Conservation (phyloP, 2,888 invertebrate genomes). For the Baronia brevicornis region DNA sequence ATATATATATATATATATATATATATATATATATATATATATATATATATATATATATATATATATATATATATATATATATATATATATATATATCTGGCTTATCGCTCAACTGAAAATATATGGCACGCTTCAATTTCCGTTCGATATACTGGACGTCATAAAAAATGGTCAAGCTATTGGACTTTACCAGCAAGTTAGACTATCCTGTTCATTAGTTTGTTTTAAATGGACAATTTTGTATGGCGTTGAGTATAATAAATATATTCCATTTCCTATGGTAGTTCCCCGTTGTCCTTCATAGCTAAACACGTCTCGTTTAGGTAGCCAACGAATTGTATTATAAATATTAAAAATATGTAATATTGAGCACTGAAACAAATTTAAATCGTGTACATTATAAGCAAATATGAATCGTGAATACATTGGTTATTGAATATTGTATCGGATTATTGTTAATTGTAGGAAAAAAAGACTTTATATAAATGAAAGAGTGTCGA, state of each 20-base stretch:
- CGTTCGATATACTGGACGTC: conserved; percentile 17
- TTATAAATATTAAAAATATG: conserved; percentile 33
- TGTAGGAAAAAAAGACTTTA: conserved; percentile 66
- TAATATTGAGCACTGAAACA: conserved; percentile 69
- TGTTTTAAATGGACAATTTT: conserved; percentile 14
- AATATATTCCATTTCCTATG: conserved; percentile 56
- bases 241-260: conserved; percentile 21
- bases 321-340: conserved; percentile 75
- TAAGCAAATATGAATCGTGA: conserved; percentile 39
- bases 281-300: conserved; percentile 55
- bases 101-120: conserved; percentile 1
- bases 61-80: no score
- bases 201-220: no score
- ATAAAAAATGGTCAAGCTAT: conserved; percentile 11
- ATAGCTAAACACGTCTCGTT: conserved; percentile 54
- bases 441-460: conserved; percentile 62
- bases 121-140: conserved; percentile 28
- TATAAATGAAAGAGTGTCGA: conserved; percentile 42
- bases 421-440: conserved; percentile 44
- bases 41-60: no score
- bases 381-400: conserved; percentile 57
- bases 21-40: no score
- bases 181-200: not conserved
- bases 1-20: no score
- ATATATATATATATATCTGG: conserved; percentile 12